phyloP scores from a whole-genome alignment of 2,797 vertebrate species.

The Micropoecilia bifurca region DNA sequence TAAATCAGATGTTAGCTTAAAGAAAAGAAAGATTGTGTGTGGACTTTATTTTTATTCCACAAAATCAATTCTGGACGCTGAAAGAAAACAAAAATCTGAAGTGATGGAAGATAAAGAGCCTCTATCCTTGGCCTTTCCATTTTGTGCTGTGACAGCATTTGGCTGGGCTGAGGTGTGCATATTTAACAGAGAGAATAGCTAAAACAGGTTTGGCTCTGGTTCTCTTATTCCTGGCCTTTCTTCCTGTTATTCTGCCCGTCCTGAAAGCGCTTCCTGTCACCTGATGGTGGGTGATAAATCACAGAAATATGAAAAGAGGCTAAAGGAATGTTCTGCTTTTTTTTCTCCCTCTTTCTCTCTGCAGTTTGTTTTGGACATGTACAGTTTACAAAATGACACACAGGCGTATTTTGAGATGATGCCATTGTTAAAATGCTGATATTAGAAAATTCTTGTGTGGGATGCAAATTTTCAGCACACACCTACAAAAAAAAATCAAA shows the following conservation, averaged over 20 bases:
- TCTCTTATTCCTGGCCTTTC: slow-evolving; percentile 57
- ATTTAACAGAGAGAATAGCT: slow-evolving; percentile 30
- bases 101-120: slow-evolving; percentile 5
- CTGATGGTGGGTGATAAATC: slow-evolving; percentile 63
- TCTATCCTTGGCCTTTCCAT: slow-evolving; percentile 1
- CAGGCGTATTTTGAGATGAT: slow-evolving; percentile 1
- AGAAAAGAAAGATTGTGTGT: not conserved
- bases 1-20: not conserved
- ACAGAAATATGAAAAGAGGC: slow-evolving; percentile 41
- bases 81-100: slow-evolving; percentile 21
- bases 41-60: slow-evolving; percentile 5
- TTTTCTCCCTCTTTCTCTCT: not conserved
- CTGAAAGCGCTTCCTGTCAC: slow-evolving; percentile 69
- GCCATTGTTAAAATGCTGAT: not conserved
- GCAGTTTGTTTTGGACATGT: slow-evolving; percentile 3
- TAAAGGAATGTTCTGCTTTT: slow-evolving; percentile 21
- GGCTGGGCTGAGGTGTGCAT: slow-evolving; percentile 22
- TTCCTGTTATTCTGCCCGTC: slow-evolving; percentile 79
- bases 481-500: not conserved
- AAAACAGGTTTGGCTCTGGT: slow-evolving; percentile 26
- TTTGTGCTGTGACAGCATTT: slow-evolving; percentile 28
- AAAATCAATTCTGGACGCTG: not conserved
- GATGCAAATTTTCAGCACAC: not conserved
- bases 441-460: not conserved
- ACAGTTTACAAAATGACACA: slow-evolving; percentile 1